Percentiles rank a stretch among this genome's conserved stretches.
phyloP scores from a whole-genome alignment of 1,140 invertebrate genomes.

The Saccostrea cuccullata region DNA sequence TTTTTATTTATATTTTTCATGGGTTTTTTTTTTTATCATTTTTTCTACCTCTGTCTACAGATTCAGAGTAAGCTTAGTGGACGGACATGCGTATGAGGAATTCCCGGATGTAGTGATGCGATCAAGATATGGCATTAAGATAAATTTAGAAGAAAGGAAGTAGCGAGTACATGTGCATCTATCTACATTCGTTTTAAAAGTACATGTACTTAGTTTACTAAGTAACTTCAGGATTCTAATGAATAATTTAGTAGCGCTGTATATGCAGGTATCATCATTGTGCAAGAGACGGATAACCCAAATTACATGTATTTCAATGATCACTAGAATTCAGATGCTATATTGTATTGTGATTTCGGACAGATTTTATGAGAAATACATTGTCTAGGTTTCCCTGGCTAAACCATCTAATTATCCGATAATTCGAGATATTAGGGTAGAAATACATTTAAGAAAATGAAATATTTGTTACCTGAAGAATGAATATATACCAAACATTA shows the following conservation, averaged over 20 bases:
- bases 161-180: neutral
- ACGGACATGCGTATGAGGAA: constrained; percentile 24
- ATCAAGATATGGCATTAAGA: constrained; percentile 41
- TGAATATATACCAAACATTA: neutral
- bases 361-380: neutral
- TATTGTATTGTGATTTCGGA: neutral
- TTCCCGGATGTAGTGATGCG: constrained; percentile 48
- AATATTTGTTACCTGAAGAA: neutral
- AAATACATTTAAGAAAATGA: neutral
- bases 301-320: neutral
- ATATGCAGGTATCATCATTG: neutral
- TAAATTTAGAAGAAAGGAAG: constrained; percentile 46
- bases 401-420: neutral
- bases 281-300: neutral
- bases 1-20: neutral
- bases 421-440: neutral
- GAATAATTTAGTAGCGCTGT: neutral
- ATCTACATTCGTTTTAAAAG: neutral
- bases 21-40: too few species aligned
- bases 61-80: constrained; percentile 40
- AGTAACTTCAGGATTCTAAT: neutral
- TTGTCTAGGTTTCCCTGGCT: too few species aligned
- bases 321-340: neutral
- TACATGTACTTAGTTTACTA: neutral
- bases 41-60: neutral